Evolutionary conservation across 2,113 vertebrate genomes (phyloP).

Genomic region (Prunella fulvescens): DNA sequence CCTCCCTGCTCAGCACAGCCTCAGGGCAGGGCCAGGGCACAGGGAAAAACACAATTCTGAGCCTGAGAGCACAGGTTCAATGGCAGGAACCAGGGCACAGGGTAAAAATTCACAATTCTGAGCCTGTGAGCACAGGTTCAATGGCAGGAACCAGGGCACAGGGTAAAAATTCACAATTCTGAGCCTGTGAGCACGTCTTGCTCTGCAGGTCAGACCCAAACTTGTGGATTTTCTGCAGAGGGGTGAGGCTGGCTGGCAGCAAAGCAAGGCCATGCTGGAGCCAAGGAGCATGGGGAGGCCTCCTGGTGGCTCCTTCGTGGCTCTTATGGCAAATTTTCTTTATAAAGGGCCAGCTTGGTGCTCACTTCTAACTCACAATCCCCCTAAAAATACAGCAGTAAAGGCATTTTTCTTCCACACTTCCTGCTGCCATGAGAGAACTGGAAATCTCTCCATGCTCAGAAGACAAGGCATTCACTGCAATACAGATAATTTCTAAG

Average conservation of each 20-base stretch:
- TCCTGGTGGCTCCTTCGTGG: neutral
- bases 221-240: accelerated
- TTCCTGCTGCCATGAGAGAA: accelerated
- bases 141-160: neutral
- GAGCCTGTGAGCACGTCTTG: too few species aligned
- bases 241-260: neutral
- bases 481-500: neutral
- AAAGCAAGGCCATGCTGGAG: neutral
- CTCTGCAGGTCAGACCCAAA: neutral
- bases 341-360: neutral
- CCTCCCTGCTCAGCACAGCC: too few species aligned
- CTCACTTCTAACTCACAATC: neutral
- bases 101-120: neutral
- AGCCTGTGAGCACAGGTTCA: accelerated
- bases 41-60: neutral
- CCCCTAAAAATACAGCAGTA: neutral
- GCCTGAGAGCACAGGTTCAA: accelerated
- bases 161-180: neutral
- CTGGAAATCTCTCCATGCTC: neutral
- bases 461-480: neutral
- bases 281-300: neutral
- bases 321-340: neutral
- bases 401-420: neutral
- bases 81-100: neutral
- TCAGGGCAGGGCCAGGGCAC: too few species aligned